These are phyloP conservation scores for Calameuta filiformis DNA, from an alignment of 2,888 invertebrate genomes.

Conservation along the genomic window DNA sequence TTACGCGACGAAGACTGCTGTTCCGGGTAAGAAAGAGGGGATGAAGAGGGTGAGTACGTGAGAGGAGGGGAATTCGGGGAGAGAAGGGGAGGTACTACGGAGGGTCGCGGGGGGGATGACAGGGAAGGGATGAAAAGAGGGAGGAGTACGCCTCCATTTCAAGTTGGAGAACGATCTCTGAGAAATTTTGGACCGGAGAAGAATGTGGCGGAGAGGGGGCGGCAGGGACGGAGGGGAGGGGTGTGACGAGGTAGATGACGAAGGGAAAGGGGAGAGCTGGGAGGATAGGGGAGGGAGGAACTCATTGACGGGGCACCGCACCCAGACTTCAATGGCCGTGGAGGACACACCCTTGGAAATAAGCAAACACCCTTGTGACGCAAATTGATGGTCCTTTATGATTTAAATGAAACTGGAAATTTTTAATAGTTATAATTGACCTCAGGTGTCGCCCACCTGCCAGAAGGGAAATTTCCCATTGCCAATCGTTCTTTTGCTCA, in stretches of 20 bases:
- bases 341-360: constrained; percentile 44
- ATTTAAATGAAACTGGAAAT: not conserved
- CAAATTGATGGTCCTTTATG: constrained; percentile 21
- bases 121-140: not conserved
- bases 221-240: too few species aligned
- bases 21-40: not conserved
- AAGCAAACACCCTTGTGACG: constrained; percentile 39
- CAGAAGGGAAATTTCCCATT: too few species aligned
- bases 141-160: not conserved
- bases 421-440: not conserved
- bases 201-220: not conserved
- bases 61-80: not conserved
- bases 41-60: not conserved
- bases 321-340: constrained; percentile 39
- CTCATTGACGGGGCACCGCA: constrained; percentile 40
- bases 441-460: not conserved
- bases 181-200: not conserved
- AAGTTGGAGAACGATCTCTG: not conserved
- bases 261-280: not conserved
- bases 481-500: too few species aligned
- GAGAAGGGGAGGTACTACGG: not conserved
- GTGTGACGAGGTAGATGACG: too few species aligned
- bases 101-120: not conserved
- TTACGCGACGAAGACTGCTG: not conserved
- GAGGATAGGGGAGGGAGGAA: not conserved